Evolutionary conservation across 2,797 vertebrate species (phyloP).

Genomic region (Rhinophrynus dorsalis): DNA sequence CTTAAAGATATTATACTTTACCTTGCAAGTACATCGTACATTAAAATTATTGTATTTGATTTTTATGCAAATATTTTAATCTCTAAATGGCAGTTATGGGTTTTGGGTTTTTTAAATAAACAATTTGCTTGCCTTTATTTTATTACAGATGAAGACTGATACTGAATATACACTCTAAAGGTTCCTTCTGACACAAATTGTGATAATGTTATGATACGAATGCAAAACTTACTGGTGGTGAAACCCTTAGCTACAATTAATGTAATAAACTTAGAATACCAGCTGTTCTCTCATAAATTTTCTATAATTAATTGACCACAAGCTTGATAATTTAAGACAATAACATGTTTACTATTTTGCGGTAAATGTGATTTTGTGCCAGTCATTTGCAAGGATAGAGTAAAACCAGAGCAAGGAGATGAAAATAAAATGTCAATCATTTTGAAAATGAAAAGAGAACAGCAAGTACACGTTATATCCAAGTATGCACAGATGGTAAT

Average conservation of each 20-base stretch:
- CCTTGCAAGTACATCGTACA: too few species aligned
- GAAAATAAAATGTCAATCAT: constrained; percentile 31
- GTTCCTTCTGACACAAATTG: too few species aligned
- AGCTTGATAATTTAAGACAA: constrained; percentile 35
- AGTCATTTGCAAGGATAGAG: neutral
- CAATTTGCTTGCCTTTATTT: too few species aligned
- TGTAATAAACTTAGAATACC: constrained; percentile 15
- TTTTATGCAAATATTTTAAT: too few species aligned
- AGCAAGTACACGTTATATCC: constrained; percentile 28
- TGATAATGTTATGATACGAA: neutral
- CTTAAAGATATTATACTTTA: too few species aligned
- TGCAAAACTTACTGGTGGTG: neutral
- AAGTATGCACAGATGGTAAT: constrained; percentile 34
- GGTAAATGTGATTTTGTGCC: constrained; percentile 7
- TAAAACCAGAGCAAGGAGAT: neutral
- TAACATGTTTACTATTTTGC: constrained; percentile 29
- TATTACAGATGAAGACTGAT: too few species aligned
- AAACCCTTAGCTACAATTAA: neutral
- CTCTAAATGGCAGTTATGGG: too few species aligned
- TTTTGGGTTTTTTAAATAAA: too few species aligned
- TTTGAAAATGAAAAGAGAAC: constrained; percentile 18
- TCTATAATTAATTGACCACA: constrained; percentile 32
- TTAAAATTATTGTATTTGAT: too few species aligned
- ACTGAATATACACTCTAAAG: too few species aligned
- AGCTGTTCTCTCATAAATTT: constrained; percentile 17